A percentile compares a stretch with the other conserved stretches of the same genome.
These are phyloP conservation scores for Petrocephalus schoutedeni DNA, from an alignment of 2,797 vertebrate species.

Conservation along the genomic window DNA sequence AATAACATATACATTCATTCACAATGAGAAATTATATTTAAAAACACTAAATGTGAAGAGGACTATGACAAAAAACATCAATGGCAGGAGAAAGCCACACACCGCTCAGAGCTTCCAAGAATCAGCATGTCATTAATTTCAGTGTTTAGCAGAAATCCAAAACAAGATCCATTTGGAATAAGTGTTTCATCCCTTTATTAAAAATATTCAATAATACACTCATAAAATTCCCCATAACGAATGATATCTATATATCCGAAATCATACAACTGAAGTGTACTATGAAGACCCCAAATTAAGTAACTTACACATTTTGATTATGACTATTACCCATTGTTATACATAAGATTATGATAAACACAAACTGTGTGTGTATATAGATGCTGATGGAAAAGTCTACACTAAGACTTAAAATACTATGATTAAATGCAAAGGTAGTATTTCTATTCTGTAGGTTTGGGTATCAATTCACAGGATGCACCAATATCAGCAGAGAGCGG, in stretches of 20 bases:
- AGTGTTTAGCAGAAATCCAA: conserved; percentile 14
- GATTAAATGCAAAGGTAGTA: conserved; percentile 28
- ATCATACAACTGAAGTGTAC: conserved; percentile 36
- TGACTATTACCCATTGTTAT: conserved; percentile 33
- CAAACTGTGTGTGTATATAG: conserved; percentile 26
- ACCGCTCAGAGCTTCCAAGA: background rate
- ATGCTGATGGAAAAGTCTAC: conserved; percentile 33
- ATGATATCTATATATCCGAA: conserved; percentile 35
- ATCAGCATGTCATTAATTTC: background rate
- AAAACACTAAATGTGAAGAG: background rate
- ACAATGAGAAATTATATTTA: background rate
- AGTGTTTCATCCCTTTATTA: conserved; percentile 45
- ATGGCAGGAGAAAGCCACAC: background rate
- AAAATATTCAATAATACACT: conserved; percentile 40
- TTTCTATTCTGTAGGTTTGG: background rate
- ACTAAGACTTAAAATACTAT: conserved; percentile 33
- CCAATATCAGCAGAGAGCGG: background rate
- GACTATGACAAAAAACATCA: conserved; percentile 4
- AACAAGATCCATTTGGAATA: conserved; percentile 18
- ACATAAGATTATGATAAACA: conserved; percentile 24
- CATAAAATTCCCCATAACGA: conserved; percentile 29
- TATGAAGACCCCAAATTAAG: conserved; percentile 26
- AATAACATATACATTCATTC: background rate
- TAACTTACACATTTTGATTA: conserved; percentile 33
- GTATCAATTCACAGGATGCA: background rate